Base-by-base conservation (phyloP, 1,140 invertebrate genomes). In the Scaptomyza hsui region DNA sequence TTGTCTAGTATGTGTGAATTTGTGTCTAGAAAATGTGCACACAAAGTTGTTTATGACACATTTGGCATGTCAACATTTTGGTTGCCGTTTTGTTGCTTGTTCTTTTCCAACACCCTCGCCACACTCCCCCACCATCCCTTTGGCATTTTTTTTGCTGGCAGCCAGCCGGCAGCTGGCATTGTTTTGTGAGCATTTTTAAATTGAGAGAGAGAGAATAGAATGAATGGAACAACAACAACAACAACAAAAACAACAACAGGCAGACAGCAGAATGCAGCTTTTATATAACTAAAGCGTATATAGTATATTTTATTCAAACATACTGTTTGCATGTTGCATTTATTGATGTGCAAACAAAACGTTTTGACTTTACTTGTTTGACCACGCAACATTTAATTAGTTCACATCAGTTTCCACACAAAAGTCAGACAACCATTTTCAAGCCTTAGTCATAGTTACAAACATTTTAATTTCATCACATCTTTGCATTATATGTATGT, bases 21-120 rank as follows among this genome's bases (percentile, higher is more conserved):
- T 48, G 45, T 49, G 39, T 12, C 16, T 47, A 18, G 53, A 47
- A 61, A 61, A 57, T 37, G 47, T 41, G 67, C 49, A 70, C 49
- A 63, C 49, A 63, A 70, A 51, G 63, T 71, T 71, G 68, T 71
- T 71, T 71, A 65, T 71, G 68, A 71, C 68, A 72, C 55, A 72
- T 72, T 72, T 72, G 70, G 63, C 63, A 60, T 72, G 70, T 68
- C 48, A 72, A 68, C 63, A 70, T 64, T 70, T 64, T 56, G 67
- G 60, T 64, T 64, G 61, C 61, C 26, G 29, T 55, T 64, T 29
- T 47, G 41, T 16, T 59, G 53, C 35, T 47, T 9, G 15, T 42
- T 5, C 15, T 4, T 3, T 15, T 15, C 39, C 16, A 32, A 15
- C 39, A n/a, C 26, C 26, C 24, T 4, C 24, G 3, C 5, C 24